Conservation (phyloP, 2,888 invertebrate species). For the Sarcophaga carnaria region DNA sequence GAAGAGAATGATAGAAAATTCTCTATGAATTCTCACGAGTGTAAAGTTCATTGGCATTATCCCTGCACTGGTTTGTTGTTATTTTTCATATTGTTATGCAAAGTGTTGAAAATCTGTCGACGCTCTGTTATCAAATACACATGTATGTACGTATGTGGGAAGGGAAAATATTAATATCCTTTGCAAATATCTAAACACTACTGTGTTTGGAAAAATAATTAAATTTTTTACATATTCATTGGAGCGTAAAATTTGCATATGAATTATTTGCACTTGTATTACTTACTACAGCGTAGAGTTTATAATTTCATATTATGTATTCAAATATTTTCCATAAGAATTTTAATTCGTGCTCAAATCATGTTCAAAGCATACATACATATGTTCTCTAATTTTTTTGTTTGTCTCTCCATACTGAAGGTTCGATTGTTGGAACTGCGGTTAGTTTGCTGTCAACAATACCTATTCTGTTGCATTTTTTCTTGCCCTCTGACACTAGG, state of each 20-base stretch:
- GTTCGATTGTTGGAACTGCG: no score
- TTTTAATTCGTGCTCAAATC: no score
- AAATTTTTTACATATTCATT: slow-evolving; percentile 19
- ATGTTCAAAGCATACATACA: no score
- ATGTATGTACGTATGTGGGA: neutral
- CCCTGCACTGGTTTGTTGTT: neutral
- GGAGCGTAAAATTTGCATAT: slow-evolving; percentile 47
- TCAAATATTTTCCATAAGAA: no score
- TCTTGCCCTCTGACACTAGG: no score
- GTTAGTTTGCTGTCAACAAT: no score
- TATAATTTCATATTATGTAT: no score
- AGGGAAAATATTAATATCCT: slow-evolving; percentile 49
- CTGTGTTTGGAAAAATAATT: neutral
- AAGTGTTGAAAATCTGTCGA: slow-evolving; percentile 7
- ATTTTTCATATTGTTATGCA: slow-evolving; percentile 27
- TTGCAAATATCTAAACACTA: slow-evolving; percentile 12
- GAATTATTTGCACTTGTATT: slow-evolving; percentile 2
- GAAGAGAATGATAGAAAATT: neutral
- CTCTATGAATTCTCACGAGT: slow-evolving; percentile 56
- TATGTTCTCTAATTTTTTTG: no score
- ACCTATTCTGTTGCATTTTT: no score
- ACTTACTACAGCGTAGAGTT: no score
- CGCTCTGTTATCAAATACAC: neutral
- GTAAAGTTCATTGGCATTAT: slow-evolving; percentile 66
- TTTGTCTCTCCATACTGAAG: no score